A percentile compares a stretch with the other conserved stretches of the same genome.
phyloP scores from a whole-genome alignment of 1,140 invertebrate species.

The Brachionus sp. region DNA sequence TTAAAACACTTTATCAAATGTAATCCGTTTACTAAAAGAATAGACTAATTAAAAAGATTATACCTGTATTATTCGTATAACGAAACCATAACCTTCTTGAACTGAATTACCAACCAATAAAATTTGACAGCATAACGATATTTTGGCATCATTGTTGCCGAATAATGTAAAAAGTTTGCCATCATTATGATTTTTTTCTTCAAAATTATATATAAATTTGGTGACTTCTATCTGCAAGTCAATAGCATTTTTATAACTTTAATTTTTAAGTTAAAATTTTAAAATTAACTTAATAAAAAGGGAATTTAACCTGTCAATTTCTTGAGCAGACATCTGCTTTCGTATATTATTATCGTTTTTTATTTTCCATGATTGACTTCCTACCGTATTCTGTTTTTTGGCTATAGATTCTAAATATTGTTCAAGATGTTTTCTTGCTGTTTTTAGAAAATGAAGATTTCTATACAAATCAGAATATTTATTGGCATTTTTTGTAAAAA shows the following conservation, averaged over 20 bases:
- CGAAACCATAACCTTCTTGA: conserved; percentile 52
- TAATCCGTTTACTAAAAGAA: background rate
- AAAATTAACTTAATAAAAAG: background rate
- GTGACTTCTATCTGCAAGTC: conserved; percentile 59
- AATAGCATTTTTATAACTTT: conserved; percentile 53
- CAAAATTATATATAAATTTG: conserved; percentile 52
- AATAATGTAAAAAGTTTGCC: conserved; percentile 52
- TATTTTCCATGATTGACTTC: conserved; percentile 44
- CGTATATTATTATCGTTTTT: background rate
- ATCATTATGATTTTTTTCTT: conserved; percentile 48
- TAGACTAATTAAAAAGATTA: background rate
- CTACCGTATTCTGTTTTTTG: conserved; percentile 51
- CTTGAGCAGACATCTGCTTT: conserved; percentile 45
- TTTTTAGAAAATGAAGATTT: conserved; percentile 51
- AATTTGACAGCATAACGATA: conserved; percentile 52
- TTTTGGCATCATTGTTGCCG: conserved; percentile 50
- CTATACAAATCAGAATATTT: conserved; percentile 52
- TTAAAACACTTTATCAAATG: conserved; percentile 52
- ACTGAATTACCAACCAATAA: conserved; percentile 52
- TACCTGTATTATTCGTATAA: conserved; percentile 55
- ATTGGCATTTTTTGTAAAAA: conserved; percentile 54
- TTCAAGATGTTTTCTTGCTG: conserved; percentile 56
- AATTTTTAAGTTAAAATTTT: conserved; percentile 40
- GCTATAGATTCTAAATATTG: conserved; percentile 51
- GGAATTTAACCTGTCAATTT: background rate